Evolutionary conservation across 2,113 vertebrate genomes (phyloP), one percentile per base, ranked within the genome.

Genomic region (Cervus canadensis): DNA sequence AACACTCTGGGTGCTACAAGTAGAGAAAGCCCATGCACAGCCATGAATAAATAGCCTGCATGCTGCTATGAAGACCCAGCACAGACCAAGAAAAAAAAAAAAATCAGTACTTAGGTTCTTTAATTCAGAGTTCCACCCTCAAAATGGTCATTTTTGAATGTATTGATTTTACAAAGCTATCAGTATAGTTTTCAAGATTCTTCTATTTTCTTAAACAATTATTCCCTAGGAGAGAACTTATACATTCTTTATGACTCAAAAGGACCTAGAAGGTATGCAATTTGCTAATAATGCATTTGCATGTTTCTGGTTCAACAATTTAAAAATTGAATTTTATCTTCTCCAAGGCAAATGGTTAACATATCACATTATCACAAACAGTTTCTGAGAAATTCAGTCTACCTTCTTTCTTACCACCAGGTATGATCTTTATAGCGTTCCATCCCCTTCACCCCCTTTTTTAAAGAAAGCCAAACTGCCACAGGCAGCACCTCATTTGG

Each of bases 311-410:
- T 88, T 95, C 50, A 82, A 81, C 15, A 92, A 94, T 67, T 96
- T 59, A 62, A 93, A 71, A 86, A 87, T 36, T 95, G 93, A 94
- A 84, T 78, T 88, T 83, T 89, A 86, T 89, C 56, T 89, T 94
- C 15, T 89, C 45, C 33, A 91, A 52, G n/a, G 25, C 54, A 91
- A 91, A 79, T 74, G 40, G 25, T 40, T 94, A 91, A 79, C 45
- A 57, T 3, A 76, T 93, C 59, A 91, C 33, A 87, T 60, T 60
- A 96, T n/a, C 91, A 5, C 60, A 25, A 36, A 60, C 11, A 43
- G 59, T 59, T 95, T 94, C 40, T 81, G 67, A 90, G 28, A 71
- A 78, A 87, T 54, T 89, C 40, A 87, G 9, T 19, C 8, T 81
- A 45, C 36, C 23, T 57, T 81, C 21, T 60, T 87, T 87, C n/a